A percentile compares a stretch with the other conserved stretches of the same genome.
Evolutionary conservation across 2,113 vertebrate genomes (phyloP).

Genomic region (Cisticola juncidis): DNA sequence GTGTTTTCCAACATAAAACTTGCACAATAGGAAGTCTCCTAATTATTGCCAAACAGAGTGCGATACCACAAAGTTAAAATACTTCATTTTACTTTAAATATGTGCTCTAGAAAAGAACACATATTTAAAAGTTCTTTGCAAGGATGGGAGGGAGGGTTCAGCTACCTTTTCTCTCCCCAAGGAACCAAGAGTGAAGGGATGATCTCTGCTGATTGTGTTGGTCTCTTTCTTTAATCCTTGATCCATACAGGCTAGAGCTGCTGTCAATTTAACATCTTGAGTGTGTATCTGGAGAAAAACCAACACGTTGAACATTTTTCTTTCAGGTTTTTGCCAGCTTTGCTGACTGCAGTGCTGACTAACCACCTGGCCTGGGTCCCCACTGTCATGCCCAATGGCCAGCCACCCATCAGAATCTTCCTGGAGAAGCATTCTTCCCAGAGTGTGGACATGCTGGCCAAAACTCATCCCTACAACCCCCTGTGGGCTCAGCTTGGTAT

Average conservation of each 20-base stretch:
- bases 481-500: slow-evolving; percentile 97
- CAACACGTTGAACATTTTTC: neutral
- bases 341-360: slow-evolving; percentile 94
- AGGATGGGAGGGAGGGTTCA: neutral
- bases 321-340: slow-evolving; percentile 93
- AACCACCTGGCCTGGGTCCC: slow-evolving; percentile 99
- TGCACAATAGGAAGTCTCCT: slow-evolving; percentile 6
- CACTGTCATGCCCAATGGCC: slow-evolving; percentile 98
- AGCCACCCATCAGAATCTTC: slow-evolving; percentile 96
- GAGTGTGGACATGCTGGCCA: slow-evolving; percentile 96
- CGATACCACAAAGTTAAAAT: neutral
- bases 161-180: neutral
- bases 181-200: neutral
- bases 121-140: neutral
- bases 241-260: neutral
- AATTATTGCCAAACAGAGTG: neutral
- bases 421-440: slow-evolving; percentile 98
- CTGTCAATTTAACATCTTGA: neutral
- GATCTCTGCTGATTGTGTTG: neutral
- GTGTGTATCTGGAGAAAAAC: neutral
- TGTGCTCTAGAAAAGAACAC: neutral
- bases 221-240: neutral
- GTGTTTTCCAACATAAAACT: neutral
- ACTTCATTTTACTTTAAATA: neutral
- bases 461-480: slow-evolving; percentile 96